phyloP scores from a whole-genome alignment of 2,888 invertebrate genomes.

The Octodonta nipae region DNA sequence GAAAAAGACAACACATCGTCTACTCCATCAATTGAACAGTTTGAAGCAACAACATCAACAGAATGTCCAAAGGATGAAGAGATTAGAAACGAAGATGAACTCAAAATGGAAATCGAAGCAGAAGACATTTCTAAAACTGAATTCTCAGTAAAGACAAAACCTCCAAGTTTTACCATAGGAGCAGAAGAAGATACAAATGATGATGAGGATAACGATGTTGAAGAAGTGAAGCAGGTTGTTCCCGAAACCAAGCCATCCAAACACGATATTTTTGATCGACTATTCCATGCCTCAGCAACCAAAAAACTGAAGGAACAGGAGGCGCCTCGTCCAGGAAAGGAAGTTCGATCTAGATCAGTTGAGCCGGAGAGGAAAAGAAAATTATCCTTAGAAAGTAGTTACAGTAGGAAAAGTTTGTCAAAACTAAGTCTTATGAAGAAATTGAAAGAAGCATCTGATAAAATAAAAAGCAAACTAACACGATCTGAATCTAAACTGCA shows the following conservation, averaged over 20 bases:
- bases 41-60: no score
- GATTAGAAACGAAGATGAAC: no score
- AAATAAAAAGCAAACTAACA: conserved; percentile 25
- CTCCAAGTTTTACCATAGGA: no score
- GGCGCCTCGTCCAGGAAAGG: conserved; percentile 4
- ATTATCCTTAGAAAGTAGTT: conserved; percentile 26
- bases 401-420: conserved; percentile 27
- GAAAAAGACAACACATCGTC: no score
- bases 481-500: conserved; percentile 16
- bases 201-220: neutral
- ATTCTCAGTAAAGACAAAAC: no score
- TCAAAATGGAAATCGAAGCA: no score
- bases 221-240: conserved; percentile 5
- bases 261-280: conserved; percentile 16
- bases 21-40: no score
- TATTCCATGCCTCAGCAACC: conserved; percentile 14
- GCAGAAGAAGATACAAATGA: neutral
- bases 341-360: conserved; percentile 24
- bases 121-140: no score
- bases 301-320: conserved; percentile 5
- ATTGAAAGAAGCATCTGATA: conserved; percentile 28
- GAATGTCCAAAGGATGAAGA: no score
- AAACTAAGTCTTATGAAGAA: conserved; percentile 24
- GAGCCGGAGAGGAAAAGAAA: conserved; percentile 27
- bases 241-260: conserved; percentile 7